These are phyloP conservation scores for Tachina fera DNA, from an alignment of 2,888 invertebrate genomes.

Conservation along the genomic window DNA sequence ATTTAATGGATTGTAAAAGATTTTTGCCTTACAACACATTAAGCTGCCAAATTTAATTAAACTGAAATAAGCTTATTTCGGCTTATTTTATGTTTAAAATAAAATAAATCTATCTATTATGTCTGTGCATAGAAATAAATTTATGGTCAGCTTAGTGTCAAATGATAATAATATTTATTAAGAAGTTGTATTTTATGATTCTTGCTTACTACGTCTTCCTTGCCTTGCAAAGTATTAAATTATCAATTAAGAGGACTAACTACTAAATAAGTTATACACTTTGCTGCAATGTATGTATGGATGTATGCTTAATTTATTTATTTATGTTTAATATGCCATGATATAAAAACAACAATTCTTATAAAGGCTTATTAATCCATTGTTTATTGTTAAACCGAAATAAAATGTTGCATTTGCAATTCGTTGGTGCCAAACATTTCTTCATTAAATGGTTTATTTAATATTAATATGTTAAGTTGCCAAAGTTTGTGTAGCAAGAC, in stretches of 20 bases:
- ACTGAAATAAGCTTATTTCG: constrained; percentile 3
- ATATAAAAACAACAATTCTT: not conserved
- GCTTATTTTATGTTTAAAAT: constrained; percentile 10
- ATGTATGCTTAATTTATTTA: not conserved
- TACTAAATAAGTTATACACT: not conserved
- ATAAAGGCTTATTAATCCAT: not conserved
- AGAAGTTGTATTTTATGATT: not conserved
- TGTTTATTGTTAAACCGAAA: not conserved
- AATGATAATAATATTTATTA: not conserved
- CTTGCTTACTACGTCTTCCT: not conserved
- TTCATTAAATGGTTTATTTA: not conserved
- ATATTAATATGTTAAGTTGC: too few relatives aligned
- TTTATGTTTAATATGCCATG: too few relatives aligned
- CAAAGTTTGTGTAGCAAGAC: too few relatives aligned
- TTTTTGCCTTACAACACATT: not conserved
- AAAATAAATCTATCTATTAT: constrained; percentile 1
- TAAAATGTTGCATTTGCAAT: not conserved
- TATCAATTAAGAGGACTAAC: not conserved
- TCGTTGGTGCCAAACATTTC: not conserved
- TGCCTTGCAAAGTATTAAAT: not conserved
- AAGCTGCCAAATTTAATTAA: constrained; percentile 12
- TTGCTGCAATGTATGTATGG: not conserved
- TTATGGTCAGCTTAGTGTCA: not conserved
- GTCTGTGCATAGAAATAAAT: not conserved
- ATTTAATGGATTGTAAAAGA: not conserved